phyloP scores from a whole-genome alignment of 2,888 invertebrate species.

The Oscheius sp. region DNA sequence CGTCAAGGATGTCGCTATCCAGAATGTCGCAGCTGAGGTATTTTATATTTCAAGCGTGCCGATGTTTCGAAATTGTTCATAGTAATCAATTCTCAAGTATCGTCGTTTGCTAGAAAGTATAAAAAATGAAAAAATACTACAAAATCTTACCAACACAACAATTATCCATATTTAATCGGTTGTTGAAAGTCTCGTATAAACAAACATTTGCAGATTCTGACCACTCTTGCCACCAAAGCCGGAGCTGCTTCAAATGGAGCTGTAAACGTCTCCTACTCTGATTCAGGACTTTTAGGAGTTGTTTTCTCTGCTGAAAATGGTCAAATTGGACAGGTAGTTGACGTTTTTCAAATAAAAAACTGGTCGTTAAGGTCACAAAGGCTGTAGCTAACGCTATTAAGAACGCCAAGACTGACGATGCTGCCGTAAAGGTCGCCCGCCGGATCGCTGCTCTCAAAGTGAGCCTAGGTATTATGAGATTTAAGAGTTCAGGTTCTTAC shows the following conservation, averaged over 20 bases:
- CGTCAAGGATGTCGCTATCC: constrained; percentile 62
- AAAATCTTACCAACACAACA: too few species aligned
- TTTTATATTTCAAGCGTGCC: background rate
- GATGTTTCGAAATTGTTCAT: too few species aligned
- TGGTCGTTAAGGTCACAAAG: constrained; percentile 34
- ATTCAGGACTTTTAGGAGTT: constrained; percentile 58
- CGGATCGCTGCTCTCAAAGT: constrained; percentile 41
- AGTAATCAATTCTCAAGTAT: too few species aligned
- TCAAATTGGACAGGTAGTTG: constrained; percentile 13
- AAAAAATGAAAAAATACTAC: too few species aligned
- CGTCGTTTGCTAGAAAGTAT: too few species aligned
- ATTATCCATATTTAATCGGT: too few species aligned
- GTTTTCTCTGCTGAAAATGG: constrained; percentile 39
- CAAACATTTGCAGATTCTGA: constrained; percentile 42
- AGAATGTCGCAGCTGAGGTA: constrained; percentile 59
- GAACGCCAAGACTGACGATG: constrained; percentile 41
- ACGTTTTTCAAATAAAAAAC: background rate
- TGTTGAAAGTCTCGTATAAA: too few species aligned
- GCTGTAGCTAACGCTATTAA: constrained; percentile 44
- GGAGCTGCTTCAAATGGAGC: constrained; percentile 48
- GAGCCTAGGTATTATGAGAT: background rate
- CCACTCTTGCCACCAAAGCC: constrained; percentile 54
- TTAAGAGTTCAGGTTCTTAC: constrained; percentile 39
- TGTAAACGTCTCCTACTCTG: constrained; percentile 62
- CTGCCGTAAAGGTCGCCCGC: constrained; percentile 40